Evolutionary conservation across 1,140 invertebrate species (phyloP).

Genomic region (Sycophila sp.): DNA sequence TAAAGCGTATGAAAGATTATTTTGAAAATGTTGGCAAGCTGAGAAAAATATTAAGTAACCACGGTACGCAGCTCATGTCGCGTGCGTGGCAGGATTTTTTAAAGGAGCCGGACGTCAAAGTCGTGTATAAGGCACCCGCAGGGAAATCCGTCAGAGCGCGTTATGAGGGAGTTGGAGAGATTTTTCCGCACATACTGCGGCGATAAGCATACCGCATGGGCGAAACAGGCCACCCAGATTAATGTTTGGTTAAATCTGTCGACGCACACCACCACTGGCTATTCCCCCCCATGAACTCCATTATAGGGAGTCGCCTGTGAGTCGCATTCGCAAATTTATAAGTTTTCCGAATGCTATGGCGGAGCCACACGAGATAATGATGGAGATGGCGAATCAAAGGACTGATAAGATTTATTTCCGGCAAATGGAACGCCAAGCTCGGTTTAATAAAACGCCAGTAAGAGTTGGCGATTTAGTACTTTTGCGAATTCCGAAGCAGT

Average conservation of each 20-base stretch:
- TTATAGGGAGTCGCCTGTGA: not conserved
- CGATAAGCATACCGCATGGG: not conserved
- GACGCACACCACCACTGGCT: not conserved
- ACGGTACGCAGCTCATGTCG: constrained; percentile 5
- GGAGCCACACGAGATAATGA: not conserved
- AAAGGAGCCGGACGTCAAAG: not conserved
- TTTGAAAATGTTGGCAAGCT: not conserved
- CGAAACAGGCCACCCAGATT: not conserved
- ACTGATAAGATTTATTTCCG: not conserved
- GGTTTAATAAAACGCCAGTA: not conserved
- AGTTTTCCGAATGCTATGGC: not conserved
- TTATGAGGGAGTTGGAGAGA: not conserved
- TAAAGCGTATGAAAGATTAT: constrained; percentile 9
- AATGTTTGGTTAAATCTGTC: not conserved
- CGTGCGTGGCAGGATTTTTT: not conserved
- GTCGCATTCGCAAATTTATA: not conserved
- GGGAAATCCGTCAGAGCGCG: not conserved
- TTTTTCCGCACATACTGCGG: not conserved
- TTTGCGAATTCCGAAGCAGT: not conserved
- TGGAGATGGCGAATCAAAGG: not conserved
- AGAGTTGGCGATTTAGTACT: not conserved
- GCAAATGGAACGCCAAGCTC: not conserved
- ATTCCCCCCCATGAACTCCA: not conserved
- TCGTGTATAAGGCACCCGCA: not conserved
- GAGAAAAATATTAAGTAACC: too few relatives aligned